These are phyloP conservation scores for Pagrus major DNA, from an alignment of 2,113 vertebrate species.

Conservation along the genomic window DNA sequence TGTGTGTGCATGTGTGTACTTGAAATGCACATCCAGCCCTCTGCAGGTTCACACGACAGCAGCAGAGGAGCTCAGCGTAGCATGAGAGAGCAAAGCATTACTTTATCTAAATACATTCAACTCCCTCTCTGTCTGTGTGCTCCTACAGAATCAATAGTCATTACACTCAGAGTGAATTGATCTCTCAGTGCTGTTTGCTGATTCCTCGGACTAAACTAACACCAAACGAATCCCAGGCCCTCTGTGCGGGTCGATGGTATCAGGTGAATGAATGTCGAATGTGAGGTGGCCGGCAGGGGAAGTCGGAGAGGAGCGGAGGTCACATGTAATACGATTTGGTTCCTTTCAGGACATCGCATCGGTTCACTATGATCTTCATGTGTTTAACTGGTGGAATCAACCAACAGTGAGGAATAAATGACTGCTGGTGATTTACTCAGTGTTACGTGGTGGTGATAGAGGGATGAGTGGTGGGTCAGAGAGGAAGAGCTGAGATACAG, in stretches of 20 bases:
- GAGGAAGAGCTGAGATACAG: slow-evolving; percentile 41
- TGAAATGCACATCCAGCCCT: slow-evolving; percentile 55
- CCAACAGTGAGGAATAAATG: slow-evolving; percentile 2
- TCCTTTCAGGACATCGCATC: slow-evolving; percentile 11
- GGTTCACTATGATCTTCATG: slow-evolving; percentile 11
- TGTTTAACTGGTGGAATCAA: slow-evolving; percentile 36
- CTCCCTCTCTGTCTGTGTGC: slow-evolving; percentile 58
- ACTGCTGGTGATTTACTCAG: slow-evolving; percentile 30
- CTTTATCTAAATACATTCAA: slow-evolving; percentile 79
- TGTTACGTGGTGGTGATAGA: slow-evolving; percentile 23
- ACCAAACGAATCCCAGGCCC: slow-evolving; percentile 60
- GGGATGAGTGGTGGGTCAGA: slow-evolving; percentile 37
- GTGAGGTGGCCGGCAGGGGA: slow-evolving; percentile 4
- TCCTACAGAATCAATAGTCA: slow-evolving; percentile 80
- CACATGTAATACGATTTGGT: slow-evolving; percentile 41
- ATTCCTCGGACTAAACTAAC: slow-evolving; percentile 73
- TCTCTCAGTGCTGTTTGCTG: slow-evolving; percentile 69
- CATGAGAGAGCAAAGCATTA: slow-evolving; percentile 69
- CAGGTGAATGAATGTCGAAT: slow-evolving; percentile 55
- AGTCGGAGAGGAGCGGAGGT: slow-evolving; percentile 37
- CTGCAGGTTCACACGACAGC: slow-evolving; percentile 25
- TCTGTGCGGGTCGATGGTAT: slow-evolving; percentile 30
- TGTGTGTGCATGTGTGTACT: slow-evolving; percentile 1
- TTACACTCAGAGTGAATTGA: slow-evolving; percentile 76
- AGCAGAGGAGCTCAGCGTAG: slow-evolving; percentile 32